Evolutionary conservation across 2,888 invertebrate genomes (phyloP).

Genomic region (Plebejus anna): DNA sequence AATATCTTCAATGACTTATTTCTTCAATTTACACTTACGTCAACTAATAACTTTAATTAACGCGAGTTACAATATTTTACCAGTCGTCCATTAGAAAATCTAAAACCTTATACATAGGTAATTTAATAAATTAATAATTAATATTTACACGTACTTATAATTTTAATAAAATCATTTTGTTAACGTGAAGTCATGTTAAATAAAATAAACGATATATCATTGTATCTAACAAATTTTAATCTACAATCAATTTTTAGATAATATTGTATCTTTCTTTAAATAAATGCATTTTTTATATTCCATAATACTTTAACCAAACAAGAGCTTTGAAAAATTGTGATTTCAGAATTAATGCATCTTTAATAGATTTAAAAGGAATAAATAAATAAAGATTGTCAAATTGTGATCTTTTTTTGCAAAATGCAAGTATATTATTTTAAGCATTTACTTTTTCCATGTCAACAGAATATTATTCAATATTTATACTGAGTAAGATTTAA

Average conservation of each 20-base stretch:
- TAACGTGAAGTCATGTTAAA: not conserved
- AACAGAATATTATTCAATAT: not conserved
- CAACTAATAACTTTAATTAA: constrained; percentile 28
- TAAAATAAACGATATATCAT: not conserved
- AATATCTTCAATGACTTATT: constrained; percentile 31
- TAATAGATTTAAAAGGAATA: no score
- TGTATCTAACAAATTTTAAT: not conserved
- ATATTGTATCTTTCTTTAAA: not conserved
- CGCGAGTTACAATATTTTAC: constrained; percentile 33
- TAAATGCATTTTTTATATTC: constrained; percentile 15
- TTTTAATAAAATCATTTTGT: constrained; percentile 3
- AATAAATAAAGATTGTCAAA: no score
- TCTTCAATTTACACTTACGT: constrained; percentile 31
- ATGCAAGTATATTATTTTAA: no score
- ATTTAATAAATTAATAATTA: constrained; percentile 58
- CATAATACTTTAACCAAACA: not conserved
- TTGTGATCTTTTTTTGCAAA: no score
- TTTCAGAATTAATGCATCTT: not conserved
- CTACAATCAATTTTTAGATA: not conserved
- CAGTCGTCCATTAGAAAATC: constrained; percentile 51
- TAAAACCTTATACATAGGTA: constrained; percentile 39
- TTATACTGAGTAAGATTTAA: not conserved
- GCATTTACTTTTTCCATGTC: no score
- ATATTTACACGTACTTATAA: constrained; percentile 47
- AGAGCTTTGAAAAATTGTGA: not conserved